phyloP scores from a whole-genome alignment of 2,797 vertebrate species.

The Chrosomus eos region DNA sequence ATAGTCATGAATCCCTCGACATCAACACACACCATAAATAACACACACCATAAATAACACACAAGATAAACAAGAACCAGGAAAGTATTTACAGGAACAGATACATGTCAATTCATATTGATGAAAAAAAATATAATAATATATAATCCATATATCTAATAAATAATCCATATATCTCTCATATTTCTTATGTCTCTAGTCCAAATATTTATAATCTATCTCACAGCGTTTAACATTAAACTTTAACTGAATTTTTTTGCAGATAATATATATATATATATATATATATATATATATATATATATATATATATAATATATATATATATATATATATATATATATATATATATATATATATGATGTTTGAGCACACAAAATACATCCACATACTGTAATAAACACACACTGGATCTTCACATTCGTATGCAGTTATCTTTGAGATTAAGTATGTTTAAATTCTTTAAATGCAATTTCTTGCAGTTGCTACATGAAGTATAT shows the following conservation, averaged over 20 bases:
- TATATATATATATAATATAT: neutral
- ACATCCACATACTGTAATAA: neutral
- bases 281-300: neutral
- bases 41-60: neutral
- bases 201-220: neutral
- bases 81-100: neutral
- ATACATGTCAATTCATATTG: neutral
- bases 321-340: neutral
- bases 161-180: neutral
- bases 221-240: constrained; percentile 3
- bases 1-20: neutral
- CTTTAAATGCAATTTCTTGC: neutral
- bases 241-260: neutral
- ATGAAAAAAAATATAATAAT: too few species aligned
- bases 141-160: neutral
- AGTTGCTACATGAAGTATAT: neutral
- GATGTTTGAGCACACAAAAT: neutral
- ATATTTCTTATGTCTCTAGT: neutral
- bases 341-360: neutral
- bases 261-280: neutral
- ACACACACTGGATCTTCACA: neutral
- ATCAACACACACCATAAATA: neutral
- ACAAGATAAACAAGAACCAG: neutral
- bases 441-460: constrained; percentile 5
- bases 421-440: neutral